Percentiles rank a stretch among this genome's conserved stretches.
phyloP scores from a whole-genome alignment of 1,140 invertebrate genomes.

The Oryctes rhinoceros region DNA sequence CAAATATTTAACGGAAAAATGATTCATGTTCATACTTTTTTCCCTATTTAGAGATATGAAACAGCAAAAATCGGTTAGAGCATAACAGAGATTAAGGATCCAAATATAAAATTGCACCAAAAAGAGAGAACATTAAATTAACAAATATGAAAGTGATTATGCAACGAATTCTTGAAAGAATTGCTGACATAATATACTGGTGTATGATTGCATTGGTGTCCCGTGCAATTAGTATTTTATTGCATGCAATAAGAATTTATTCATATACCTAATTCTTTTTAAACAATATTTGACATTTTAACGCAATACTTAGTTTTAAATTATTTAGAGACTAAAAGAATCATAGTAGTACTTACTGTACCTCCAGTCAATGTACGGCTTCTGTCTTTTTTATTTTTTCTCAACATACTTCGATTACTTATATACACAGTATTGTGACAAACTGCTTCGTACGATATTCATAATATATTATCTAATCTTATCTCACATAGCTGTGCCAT shows the following conservation, averaged over 20 bases:
- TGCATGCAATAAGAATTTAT: too few relatives aligned
- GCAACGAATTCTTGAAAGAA: not conserved
- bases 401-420: constrained; percentile 37
- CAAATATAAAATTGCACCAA: not conserved
- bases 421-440: too few relatives aligned
- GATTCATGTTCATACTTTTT: not conserved
- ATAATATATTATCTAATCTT: too few relatives aligned
- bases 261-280: too few relatives aligned
- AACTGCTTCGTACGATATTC: too few relatives aligned
- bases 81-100: too few relatives aligned
- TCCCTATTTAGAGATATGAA: too few relatives aligned
- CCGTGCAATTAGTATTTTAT: too few relatives aligned
- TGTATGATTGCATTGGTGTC: not conserved
- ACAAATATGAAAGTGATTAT: not conserved
- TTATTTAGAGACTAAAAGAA: not conserved
- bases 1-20: not conserved
- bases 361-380: constrained; percentile 22
- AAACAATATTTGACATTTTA: not conserved
- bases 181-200: not conserved
- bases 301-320: not conserved
- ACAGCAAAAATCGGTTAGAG: too few relatives aligned
- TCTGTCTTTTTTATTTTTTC: not conserved
- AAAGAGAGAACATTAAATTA: not conserved
- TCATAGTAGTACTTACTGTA: not conserved
- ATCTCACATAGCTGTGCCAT: not conserved